Evolutionary conservation across 2,113 vertebrate species (phyloP).

Genomic region (Dendrocopos noguchii): DNA sequence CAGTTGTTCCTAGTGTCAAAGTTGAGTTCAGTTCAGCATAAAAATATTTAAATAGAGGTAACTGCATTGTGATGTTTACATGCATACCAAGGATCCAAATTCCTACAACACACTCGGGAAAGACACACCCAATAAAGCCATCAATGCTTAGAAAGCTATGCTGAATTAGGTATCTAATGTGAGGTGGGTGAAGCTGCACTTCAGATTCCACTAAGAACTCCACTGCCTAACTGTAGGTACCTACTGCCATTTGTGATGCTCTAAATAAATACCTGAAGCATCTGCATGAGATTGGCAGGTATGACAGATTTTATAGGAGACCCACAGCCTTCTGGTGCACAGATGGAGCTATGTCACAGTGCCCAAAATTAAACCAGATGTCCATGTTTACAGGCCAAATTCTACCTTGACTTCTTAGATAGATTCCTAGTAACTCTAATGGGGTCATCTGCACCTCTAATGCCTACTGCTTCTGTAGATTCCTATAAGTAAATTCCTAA

Average conservation of each 20-base stretch:
- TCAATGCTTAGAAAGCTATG: not conserved
- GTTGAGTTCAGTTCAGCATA: not conserved
- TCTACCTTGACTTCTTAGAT: not conserved
- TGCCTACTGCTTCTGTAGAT: not conserved
- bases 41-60: not conserved
- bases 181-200: not conserved
- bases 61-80: not conserved
- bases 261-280: not conserved
- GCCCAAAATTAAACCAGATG: not conserved
- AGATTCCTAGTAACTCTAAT: not conserved
- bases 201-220: not conserved
- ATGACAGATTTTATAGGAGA: not conserved
- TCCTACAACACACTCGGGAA: not conserved
- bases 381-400: not conserved
- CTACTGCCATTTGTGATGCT: not conserved
- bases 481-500: not conserved
- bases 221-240: not conserved
- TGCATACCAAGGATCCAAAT: not conserved
- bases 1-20: not conserved
- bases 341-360: not conserved
- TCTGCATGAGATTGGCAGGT: not conserved
- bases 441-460: not conserved
- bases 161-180: not conserved
- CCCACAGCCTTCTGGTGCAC: not conserved
- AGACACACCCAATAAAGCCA: not conserved